Conservation (phyloP, 2,797 vertebrate species). For the Falco concolor region DNA sequence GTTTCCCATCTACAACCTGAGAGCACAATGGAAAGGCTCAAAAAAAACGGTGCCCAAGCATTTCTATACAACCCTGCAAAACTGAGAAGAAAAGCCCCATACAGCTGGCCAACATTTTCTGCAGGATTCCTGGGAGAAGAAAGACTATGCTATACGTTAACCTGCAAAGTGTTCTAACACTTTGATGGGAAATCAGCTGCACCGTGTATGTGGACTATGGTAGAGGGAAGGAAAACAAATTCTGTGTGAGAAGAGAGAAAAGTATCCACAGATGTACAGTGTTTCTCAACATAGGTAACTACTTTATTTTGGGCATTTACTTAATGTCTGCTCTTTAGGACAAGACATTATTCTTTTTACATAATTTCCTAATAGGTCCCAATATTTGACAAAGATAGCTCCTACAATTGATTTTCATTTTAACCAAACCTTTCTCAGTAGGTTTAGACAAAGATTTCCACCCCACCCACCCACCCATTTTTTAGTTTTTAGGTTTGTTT, state of each 20-base stretch:
- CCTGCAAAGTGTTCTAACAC: background rate
- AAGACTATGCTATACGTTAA: background rate
- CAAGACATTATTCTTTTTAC: background rate
- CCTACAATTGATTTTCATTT: background rate
- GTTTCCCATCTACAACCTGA: background rate
- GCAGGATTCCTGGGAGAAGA: background rate
- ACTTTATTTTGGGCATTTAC: background rate
- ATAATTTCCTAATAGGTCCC: background rate
- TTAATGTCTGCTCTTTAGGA: background rate
- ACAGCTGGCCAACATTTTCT: background rate
- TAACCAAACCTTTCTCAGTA: background rate
- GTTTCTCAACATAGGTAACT: background rate
- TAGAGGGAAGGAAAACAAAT: background rate
- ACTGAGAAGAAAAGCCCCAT: background rate
- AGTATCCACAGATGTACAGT: background rate
- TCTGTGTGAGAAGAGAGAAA: background rate
- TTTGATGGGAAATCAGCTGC: background rate
- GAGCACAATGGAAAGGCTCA: background rate
- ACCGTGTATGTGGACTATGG: accelerated
- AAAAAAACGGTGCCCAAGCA: background rate
- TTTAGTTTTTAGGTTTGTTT: too few relatives aligned
- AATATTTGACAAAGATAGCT: background rate
- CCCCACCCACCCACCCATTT: too few relatives aligned
- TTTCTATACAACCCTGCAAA: background rate
- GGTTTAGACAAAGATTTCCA: background rate